phyloP scores from a whole-genome alignment of 2,113 vertebrate species.

The Sebastes fasciatus region DNA sequence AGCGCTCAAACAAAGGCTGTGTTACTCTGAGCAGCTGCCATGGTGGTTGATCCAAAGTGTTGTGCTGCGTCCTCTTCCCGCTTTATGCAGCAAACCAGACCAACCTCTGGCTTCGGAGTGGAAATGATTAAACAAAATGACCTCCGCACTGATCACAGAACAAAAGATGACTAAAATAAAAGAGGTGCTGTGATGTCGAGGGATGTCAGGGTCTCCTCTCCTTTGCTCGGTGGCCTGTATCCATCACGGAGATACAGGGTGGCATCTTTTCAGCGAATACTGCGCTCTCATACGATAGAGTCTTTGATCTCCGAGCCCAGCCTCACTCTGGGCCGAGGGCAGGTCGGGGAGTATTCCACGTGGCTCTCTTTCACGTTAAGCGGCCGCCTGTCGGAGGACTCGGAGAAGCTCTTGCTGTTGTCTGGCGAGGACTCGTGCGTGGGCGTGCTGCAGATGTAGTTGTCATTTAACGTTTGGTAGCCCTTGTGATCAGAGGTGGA shows the following conservation, averaged over 20 bases:
- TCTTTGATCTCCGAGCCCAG: constrained; percentile 95
- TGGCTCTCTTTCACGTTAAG: constrained; percentile 90
- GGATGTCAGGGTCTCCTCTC: constrained; percentile 67
- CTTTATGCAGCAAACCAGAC: constrained; percentile 41
- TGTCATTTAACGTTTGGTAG: constrained; percentile 94
- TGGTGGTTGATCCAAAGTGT: constrained; percentile 31
- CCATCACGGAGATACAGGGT: constrained; percentile 52
- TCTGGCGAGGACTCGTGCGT: constrained; percentile 84
- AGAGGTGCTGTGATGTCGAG: constrained; percentile 62
- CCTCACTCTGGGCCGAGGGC: constrained; percentile 91
- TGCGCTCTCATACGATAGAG: constrained; percentile 88
- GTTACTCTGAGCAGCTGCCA: constrained; percentile 62
- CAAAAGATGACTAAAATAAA: constrained; percentile 66
- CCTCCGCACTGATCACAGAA: constrained; percentile 71
- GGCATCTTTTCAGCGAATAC: constrained; percentile 2
- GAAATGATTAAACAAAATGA: constrained; percentile 65
- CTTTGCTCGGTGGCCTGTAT: constrained; percentile 54
- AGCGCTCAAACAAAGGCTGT: constrained; percentile 37
- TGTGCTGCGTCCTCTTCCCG: constrained; percentile 25
- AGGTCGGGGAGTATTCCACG: constrained; percentile 89
- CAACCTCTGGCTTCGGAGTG: constrained; percentile 61
- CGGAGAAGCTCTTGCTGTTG: constrained; percentile 84
- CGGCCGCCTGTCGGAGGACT: constrained; percentile 88
- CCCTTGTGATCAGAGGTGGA: constrained; percentile 91
- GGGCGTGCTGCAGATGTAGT: constrained; percentile 87